Percentiles rank a stretch among this genome's conserved stretches.
Evolutionary conservation across 2,888 invertebrate species (phyloP).

Genomic region (Sinotaia quadrata): DNA sequence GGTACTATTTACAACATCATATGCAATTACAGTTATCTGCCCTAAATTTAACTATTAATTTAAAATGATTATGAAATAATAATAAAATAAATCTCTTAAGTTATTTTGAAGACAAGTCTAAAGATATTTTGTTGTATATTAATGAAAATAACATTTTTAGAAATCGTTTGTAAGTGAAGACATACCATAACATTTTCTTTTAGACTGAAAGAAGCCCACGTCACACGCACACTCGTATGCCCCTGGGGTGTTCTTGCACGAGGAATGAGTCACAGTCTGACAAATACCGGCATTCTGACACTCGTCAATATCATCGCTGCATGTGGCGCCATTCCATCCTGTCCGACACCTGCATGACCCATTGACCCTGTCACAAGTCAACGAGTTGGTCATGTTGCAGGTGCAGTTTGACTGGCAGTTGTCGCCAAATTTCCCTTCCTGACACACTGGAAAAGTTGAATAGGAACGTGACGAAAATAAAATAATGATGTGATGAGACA

Average conservation of each 20-base stretch:
- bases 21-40: no score
- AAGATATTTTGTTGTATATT: no score
- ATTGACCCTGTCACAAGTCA: constrained; percentile 27
- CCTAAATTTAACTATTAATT: no score
- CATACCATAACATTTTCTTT: constrained; percentile 20
- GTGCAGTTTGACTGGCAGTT: constrained; percentile 26
- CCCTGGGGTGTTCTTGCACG: constrained; percentile 23
- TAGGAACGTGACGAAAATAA: no score
- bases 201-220: constrained; percentile 16
- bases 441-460: constrained; percentile 19
- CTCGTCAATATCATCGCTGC: constrained; percentile 26
- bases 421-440: constrained; percentile 25
- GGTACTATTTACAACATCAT: no score
- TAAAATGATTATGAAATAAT: no score
- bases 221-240: constrained; percentile 30
- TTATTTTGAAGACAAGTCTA: no score
- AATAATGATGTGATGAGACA: no score
- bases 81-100: background rate
- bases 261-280: background rate
- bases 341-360: constrained; percentile 35
- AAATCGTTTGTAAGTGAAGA: no score
- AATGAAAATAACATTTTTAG: no score
- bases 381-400: constrained; percentile 28
- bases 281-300: background rate
- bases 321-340: constrained; percentile 33